Evolutionary conservation across 2,888 invertebrate species (phyloP), one percentile per base, ranked within the genome.

Genomic region (Tipula helvola): DNA sequence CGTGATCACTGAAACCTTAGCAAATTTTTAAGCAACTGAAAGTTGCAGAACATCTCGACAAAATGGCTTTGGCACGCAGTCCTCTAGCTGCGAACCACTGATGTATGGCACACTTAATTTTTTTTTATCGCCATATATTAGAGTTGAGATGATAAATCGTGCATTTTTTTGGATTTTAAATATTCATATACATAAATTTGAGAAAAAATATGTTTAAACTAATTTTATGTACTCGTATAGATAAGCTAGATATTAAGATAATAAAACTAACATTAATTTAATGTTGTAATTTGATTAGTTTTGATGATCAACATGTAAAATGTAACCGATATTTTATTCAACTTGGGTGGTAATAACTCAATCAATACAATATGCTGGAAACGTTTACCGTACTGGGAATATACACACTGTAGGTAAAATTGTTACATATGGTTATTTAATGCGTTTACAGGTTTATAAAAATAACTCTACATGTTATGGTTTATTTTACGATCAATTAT

Each of bases 291-390:
- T 28, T 71, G 71, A 71, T 71, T 71, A 71, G 10, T 18, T 71
- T 71, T 28, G 28, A 28, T 28, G 71, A 71, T 71, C 71, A 10
- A 28, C 18, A 8, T 57, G 12, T 52, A 57, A 8, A 71, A 10
- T 71, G 71, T 71, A 71, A 71, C 71, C 71, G 71, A 71, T 71
- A 71, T 71, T 71, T 71, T 28, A 28, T 28, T 71, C 71, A 28
- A 71, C 71, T 71, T 71, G 71, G 71, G 71, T 71, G 71, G 71
- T 71, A 71, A 71, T 71, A 71, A 71, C 71, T 71, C 71, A 71
- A 71, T 71, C 71, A 71, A 8, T 28, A 71, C 2, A 28, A 71
- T 10, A 71, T 71, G 28, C 3, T 71, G 8, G 3, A 52, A 52
- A 5, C n/a, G 52, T 52, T 52, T 57, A 71, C 71, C 28, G 28